Conservation (phyloP, 2,888 invertebrate genomes). For the Drosophila neonasuta region DNA sequence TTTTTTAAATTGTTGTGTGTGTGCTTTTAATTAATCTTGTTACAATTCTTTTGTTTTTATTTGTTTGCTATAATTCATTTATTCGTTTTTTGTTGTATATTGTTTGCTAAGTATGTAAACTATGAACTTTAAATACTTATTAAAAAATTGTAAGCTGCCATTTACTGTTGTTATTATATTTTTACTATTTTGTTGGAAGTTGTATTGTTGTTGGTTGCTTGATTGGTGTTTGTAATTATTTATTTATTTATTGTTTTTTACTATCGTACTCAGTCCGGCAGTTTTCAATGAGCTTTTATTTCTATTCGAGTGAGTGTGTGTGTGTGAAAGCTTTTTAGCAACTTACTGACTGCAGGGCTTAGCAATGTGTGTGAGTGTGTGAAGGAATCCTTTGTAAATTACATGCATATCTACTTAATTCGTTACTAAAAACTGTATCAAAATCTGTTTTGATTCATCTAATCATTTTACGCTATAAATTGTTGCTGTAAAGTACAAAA, state of each 20-base stretch:
- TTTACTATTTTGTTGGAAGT: constrained; percentile 24
- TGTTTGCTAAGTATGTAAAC: constrained; percentile 54
- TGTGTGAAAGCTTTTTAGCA: constrained; percentile 25
- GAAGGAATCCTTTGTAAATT: constrained; percentile 32
- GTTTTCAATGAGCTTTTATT: constrained; percentile 42
- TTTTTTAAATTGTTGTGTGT: constrained; percentile 20
- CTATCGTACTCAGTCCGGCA: constrained; percentile 57
- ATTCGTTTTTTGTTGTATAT: constrained; percentile 27
- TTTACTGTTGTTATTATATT: constrained; percentile 24
- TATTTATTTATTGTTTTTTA: constrained; percentile 34
- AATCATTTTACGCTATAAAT: constrained; percentile 18
- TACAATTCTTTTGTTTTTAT: constrained; percentile 16
- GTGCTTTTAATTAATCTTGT: constrained; percentile 32
- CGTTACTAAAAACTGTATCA: constrained; percentile 52
- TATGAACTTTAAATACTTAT: constrained; percentile 59
- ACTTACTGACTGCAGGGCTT: constrained; percentile 29
- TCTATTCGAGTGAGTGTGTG: background rate
- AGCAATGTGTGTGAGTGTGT: background rate
- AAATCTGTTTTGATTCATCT: constrained; percentile 47
- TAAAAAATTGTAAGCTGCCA: constrained; percentile 52
- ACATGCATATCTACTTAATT: constrained; percentile 54
- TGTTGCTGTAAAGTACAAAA: constrained; percentile 60
- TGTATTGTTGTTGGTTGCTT: background rate
- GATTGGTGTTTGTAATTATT: background rate
- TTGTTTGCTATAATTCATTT: constrained; percentile 42